These are phyloP conservation scores for Dendrocincla fuliginosa DNA, from an alignment of 2,797 vertebrate genomes.

Conservation along the genomic window DNA sequence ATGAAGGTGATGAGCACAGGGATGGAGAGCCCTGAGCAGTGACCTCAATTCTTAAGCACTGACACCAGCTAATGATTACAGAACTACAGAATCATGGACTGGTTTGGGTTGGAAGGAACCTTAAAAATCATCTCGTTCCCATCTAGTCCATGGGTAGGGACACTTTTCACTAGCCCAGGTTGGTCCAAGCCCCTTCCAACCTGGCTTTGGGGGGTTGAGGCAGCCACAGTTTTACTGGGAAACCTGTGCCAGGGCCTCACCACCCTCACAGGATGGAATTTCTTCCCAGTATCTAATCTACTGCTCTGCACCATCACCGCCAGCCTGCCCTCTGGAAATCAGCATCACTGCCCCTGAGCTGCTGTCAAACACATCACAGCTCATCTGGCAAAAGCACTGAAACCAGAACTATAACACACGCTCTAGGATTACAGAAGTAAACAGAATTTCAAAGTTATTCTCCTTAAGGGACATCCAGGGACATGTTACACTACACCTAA, in stretches of 20 bases:
- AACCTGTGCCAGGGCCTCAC: accelerated
- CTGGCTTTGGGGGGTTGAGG: background rate
- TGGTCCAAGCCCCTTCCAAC: background rate
- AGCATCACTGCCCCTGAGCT: background rate
- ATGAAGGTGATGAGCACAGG: background rate
- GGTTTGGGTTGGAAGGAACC: background rate
- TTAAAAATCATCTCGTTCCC: background rate
- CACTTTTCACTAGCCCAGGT: background rate
- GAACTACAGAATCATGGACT: background rate
- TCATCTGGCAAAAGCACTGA: background rate
- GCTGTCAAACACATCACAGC: background rate
- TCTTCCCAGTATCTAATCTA: background rate
- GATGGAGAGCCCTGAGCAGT: background rate
- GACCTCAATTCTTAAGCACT: background rate
- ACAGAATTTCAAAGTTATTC: background rate
- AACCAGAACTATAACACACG: background rate
- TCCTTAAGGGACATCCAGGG: background rate
- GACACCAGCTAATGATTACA: background rate
- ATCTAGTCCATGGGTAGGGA: background rate
- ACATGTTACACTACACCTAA: background rate
- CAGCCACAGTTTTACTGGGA: background rate
- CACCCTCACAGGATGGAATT: background rate
- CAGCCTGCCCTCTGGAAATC: accelerated
- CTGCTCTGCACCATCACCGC: background rate
- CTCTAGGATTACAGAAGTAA: background rate